Evolutionary conservation across 1,140 invertebrate genomes (phyloP).

Genomic region (Daktulosphaira vitifoliae): DNA sequence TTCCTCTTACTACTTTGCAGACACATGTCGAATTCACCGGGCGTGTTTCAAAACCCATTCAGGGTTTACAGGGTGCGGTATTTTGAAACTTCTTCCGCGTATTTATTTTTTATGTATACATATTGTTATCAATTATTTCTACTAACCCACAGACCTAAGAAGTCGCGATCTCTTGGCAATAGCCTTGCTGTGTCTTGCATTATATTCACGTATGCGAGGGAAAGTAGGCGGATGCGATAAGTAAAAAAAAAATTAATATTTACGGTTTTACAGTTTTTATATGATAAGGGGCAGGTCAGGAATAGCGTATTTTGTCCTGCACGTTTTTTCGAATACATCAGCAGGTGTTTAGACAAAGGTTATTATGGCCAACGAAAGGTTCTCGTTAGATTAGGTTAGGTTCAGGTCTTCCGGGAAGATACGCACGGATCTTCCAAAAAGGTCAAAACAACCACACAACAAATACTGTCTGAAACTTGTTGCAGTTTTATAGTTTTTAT

Average conservation of each 20-base stretch:
- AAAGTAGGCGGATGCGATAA: not conserved
- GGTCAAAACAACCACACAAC: too few relatives aligned
- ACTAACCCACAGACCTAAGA: not conserved
- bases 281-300: not conserved
- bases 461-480: too few relatives aligned
- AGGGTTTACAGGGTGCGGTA: not conserved
- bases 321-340: too few relatives aligned
- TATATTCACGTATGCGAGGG: not conserved
- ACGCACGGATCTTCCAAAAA: not conserved
- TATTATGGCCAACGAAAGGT: not conserved
- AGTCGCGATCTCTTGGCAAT: too few relatives aligned
- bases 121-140: constrained; percentile 8
- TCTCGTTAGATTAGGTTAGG: constrained; percentile 10
- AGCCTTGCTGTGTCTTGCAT: too few relatives aligned
- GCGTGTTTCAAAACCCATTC: not conserved
- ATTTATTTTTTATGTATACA: too few relatives aligned
- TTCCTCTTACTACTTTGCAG: not conserved
- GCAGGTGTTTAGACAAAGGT: not conserved
- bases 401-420: constrained; percentile 5
- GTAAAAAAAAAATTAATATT: not conserved
- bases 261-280: not conserved
- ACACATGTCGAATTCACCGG: constrained; percentile 22
- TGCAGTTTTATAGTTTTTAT: too few relatives aligned
- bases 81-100: constrained; percentile 19
- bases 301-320: not conserved